Conservation (phyloP, 2,113 vertebrate species). For the Micromys minutus region DNA sequence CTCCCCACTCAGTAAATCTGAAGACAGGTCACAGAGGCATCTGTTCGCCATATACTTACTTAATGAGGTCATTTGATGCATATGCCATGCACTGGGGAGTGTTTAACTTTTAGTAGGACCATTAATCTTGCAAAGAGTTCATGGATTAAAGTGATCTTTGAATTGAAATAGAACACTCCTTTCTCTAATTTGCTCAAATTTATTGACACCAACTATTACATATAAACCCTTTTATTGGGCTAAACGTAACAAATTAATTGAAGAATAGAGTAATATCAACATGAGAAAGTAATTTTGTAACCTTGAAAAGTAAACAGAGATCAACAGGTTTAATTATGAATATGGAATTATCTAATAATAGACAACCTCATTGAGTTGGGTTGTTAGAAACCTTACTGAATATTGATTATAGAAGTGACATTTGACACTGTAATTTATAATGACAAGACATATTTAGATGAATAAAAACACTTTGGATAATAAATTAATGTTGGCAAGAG, state of each 20-base stretch:
- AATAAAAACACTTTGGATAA: not conserved
- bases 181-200: constrained; percentile 71
- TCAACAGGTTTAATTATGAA: constrained; percentile 39
- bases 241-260: constrained; percentile 47
- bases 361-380: not conserved
- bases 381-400: not conserved
- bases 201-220: constrained; percentile 29
- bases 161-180: constrained; percentile 64
- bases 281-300: constrained; percentile 25
- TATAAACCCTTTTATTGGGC: constrained; percentile 33
- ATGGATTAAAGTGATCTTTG: constrained; percentile 73
- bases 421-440: constrained; percentile 18
- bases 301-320: constrained; percentile 56
- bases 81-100: constrained; percentile 62
- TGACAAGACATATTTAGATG: not conserved
- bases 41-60: constrained; percentile 75
- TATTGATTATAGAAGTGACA: constrained; percentile 5
- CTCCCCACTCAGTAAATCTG: constrained; percentile 73
- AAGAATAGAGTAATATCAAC: not conserved
- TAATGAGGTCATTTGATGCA: constrained; percentile 78
- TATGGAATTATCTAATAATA: constrained; percentile 6
- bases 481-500: not conserved
- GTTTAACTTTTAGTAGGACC: constrained; percentile 75
- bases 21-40: constrained; percentile 72
- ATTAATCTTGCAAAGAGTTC: constrained; percentile 75